Conservation (phyloP, 2,113 vertebrate species). For the Orthonyx spaldingii region DNA sequence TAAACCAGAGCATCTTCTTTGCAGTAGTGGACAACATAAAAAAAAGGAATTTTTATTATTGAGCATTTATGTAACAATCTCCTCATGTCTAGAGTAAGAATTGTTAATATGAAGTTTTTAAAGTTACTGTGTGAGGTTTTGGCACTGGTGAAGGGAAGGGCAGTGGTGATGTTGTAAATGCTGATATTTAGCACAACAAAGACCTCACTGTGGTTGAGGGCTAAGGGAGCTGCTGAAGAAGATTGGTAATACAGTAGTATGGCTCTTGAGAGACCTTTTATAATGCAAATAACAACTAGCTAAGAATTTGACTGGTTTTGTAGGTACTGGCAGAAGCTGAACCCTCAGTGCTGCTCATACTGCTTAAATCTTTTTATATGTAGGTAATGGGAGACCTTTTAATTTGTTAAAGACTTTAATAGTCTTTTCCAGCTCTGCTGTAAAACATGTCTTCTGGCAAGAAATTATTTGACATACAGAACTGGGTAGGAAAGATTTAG, state of each 20-base stretch:
- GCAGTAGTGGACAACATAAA: neutral
- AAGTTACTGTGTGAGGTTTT: neutral
- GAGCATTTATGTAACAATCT: neutral
- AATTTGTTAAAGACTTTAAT: neutral
- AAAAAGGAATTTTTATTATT: neutral
- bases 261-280: neutral
- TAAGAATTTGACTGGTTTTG: neutral
- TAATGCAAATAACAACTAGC: neutral
- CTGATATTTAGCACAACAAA: neutral
- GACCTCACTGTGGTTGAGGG: neutral
- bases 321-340: neutral
- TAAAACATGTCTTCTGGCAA: neutral
- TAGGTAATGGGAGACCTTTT: neutral
- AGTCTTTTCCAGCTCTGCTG: neutral
- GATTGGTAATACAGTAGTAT: neutral
- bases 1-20: neutral
- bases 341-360: neutral
- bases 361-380: neutral
- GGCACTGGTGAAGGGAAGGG: neutral
- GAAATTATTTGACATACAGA: neutral
- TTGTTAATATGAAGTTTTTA: neutral
- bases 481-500: neutral
- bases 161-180: neutral
- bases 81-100: neutral
- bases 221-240: neutral